Percentiles rank a stretch among this genome's conserved stretches.
phyloP scores from a whole-genome alignment of 2,113 vertebrate genomes.

The Opisthocomus hoazin region DNA sequence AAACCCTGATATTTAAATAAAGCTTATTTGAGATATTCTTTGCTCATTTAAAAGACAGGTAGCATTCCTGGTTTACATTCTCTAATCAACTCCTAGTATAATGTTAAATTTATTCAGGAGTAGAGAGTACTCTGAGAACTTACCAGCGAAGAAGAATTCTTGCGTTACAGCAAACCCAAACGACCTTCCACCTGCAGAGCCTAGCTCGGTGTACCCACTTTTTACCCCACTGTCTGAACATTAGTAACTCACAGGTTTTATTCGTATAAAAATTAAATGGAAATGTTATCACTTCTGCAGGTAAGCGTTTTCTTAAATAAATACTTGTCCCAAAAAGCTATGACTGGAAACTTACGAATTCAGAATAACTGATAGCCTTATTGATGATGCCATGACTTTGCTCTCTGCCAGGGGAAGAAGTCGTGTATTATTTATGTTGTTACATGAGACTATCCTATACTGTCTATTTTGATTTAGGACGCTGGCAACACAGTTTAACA shows the following conservation, averaged over 20 bases:
- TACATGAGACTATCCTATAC: neutral
- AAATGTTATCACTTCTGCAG: neutral
- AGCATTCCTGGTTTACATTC: neutral
- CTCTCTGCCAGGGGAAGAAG: neutral
- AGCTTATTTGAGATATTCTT: neutral
- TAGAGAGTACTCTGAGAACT: neutral
- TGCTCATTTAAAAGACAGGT: neutral
- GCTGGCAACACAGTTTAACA: neutral
- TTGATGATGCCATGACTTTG: neutral
- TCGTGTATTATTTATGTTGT: rapidly evolving
- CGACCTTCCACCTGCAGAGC: neutral
- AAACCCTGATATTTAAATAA: neutral
- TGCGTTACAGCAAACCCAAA: neutral
- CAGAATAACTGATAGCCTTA: neutral
- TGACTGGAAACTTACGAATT: neutral
- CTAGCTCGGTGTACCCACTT: neutral
- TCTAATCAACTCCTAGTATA: neutral
- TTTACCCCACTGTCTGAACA: neutral
- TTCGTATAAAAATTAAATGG: neutral
- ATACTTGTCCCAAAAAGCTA: neutral
- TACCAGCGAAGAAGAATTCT: neutral
- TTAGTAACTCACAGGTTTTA: neutral
- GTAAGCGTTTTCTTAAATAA: neutral
- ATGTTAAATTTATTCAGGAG: neutral
- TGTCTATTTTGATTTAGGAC: neutral